A percentile compares a stretch with the other conserved stretches of the same genome.
Conservation (phyloP, 2,888 invertebrate genomes). For the Nymphalis c-album region DNA sequence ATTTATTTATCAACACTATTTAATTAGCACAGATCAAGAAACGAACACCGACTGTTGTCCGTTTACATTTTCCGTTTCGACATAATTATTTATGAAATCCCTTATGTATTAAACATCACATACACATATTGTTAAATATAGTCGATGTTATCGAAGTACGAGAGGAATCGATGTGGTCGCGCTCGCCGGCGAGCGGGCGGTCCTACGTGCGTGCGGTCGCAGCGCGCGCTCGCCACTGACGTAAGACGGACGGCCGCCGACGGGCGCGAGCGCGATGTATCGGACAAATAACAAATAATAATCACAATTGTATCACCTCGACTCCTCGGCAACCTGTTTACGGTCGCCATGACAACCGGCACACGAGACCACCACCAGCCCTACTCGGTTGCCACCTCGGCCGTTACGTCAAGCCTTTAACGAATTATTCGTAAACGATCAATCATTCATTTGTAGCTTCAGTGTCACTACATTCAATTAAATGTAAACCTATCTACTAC, state of each 20-base stretch:
- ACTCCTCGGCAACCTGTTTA: not conserved
- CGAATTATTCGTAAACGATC: no score
- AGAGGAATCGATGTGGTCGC: not conserved
- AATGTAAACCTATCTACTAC: no score
- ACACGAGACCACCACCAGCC: not conserved
- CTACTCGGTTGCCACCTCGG: not conserved
- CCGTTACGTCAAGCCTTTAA: no score
- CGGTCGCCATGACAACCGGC: conserved; percentile 18
- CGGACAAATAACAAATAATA: conserved; percentile 5
- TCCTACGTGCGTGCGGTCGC: conserved; percentile 17
- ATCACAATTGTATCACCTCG: not conserved
- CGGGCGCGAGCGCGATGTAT: not conserved
- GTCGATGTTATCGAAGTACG: not conserved
- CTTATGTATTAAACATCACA: not conserved
- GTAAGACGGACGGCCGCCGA: conserved; percentile 10
- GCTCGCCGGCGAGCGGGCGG: not conserved
- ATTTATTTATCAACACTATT: not conserved
- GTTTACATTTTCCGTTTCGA: not conserved
- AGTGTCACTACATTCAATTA: no score
- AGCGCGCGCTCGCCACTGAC: conserved; percentile 24
- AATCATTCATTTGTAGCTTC: no score
- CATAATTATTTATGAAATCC: no score
- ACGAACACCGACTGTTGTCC: not conserved
- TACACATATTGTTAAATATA: not conserved
- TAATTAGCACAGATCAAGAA: not conserved